Evolutionary conservation across 2,888 invertebrate genomes (phyloP).

Genomic region (Aromia moschata): DNA sequence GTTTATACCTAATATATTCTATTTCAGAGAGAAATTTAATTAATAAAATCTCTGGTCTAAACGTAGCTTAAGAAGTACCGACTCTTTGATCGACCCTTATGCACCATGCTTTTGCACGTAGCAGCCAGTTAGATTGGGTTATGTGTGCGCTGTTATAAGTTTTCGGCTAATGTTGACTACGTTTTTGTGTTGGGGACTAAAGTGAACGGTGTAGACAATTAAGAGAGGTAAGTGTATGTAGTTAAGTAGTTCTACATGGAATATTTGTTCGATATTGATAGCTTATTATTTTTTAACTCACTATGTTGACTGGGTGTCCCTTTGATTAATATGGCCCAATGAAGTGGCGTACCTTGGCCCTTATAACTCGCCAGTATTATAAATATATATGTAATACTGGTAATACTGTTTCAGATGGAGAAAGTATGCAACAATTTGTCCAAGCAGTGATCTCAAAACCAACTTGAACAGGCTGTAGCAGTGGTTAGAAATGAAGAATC

Average conservation of each 20-base stretch:
- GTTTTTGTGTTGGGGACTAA: conserved; percentile 3
- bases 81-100: not conserved
- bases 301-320: too few relatives aligned
- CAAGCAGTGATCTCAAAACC: conserved; percentile 25
- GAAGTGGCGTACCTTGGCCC: too few relatives aligned
- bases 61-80: too few relatives aligned
- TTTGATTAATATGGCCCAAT: too few relatives aligned
- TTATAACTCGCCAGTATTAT: too few relatives aligned
- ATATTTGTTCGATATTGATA: too few relatives aligned
- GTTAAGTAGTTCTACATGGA: conserved; percentile 7
- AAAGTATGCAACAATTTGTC: conserved; percentile 9
- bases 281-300: too few relatives aligned
- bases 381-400: too few relatives aligned
- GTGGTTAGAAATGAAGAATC: conserved; percentile 19
- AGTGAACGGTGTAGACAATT: conserved; percentile 12
- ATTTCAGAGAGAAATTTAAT: too few relatives aligned
- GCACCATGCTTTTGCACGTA: not conserved
- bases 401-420: too few relatives aligned
- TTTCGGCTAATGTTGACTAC: conserved; percentile 6
- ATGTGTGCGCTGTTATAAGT: conserved; percentile 1
- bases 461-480: conserved; percentile 18
- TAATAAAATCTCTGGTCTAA: too few relatives aligned
- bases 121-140: not conserved
- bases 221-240: not conserved
- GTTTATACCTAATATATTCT: too few relatives aligned